Evolutionary conservation across 1,140 invertebrate species (phyloP), one percentile per base, ranked within the genome.

Genomic region (Drosophila erecta): DNA sequence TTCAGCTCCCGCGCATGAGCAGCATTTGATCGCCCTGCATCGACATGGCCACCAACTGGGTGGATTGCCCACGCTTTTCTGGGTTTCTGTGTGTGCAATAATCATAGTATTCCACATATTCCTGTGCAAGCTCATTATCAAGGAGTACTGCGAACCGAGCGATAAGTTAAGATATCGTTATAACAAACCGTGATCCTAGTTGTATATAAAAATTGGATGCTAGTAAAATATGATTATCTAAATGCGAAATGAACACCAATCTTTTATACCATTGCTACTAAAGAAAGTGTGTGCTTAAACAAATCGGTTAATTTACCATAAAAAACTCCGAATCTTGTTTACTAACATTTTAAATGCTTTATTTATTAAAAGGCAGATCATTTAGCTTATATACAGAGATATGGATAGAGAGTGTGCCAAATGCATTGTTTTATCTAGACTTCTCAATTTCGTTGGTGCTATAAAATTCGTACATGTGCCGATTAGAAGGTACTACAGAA

Each of bases 41-140:
- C 96, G 96, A 90, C 97, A 98, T 92, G 98, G 98, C 0, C 96
- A 98, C 93, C 96, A 96, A 76, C 94, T 98, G 62, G 97, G 97
- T 47, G 97, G 97, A 1, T 92, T 99, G 58, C 98, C 98, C 20
- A 96, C 96, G 0, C 93, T 99, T 38, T 98, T 99, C 93, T 99
- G 98, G 98, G 95, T 98, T 1, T 96, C 97, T 15, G 96, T 99
- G 74, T 96, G 95, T 83, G 95, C 97, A 89, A 94, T 99, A 60
- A 97, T 99, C 74, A 94, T 98, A 69, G 94, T 98, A 71, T 99
- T 99, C 93, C 98, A 99, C 93, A 93, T 99, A 69, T 99, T 99
- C 93, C 94, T 99, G 8, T 97, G 97, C 93, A 98, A 98, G 93
- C 94, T 99, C 55, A 97, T 99, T 73, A 96, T 97, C 92, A 98